Percentiles rank a stretch among this genome's conserved stretches.
phyloP scores from a whole-genome alignment of 2,113 vertebrate species.

The Prunella himalayana region DNA sequence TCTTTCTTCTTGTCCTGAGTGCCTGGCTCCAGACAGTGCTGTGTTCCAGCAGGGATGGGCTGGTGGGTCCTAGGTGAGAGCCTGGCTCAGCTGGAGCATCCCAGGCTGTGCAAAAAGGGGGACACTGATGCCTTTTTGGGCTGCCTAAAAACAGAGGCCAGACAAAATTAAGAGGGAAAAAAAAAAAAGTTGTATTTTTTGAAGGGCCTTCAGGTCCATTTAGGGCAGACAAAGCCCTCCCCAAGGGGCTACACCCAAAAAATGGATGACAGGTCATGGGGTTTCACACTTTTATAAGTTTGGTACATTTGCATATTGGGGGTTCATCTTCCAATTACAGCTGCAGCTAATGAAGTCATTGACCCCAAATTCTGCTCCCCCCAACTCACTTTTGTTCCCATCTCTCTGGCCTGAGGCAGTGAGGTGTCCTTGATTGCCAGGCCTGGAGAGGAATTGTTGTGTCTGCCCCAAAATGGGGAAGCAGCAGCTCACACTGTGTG shows the following conservation, averaged over 20 bases:
- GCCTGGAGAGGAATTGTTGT: neutral
- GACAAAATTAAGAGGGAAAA: neutral
- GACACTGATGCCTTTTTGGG: neutral
- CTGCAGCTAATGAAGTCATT: neutral
- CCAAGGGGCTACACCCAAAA: neutral
- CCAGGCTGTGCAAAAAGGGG: neutral
- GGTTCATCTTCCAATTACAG: neutral
- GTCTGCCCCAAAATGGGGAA: neutral
- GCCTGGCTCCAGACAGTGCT: accelerated
- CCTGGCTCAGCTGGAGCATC: neutral
- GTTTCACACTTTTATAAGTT: neutral
- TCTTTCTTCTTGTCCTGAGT: neutral
- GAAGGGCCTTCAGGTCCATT: neutral
- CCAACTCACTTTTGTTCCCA: neutral
- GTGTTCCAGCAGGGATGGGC: neutral
- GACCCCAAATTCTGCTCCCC: neutral
- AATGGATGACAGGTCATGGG: accelerated
- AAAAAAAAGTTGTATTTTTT: neutral
- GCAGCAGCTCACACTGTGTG: neutral
- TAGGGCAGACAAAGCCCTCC: accelerated
- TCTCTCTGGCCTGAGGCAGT: neutral
- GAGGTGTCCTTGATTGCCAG: neutral
- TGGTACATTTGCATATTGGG: neutral
- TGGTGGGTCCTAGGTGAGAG: accelerated
- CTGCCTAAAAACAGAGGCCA: neutral